Percentiles rank a stretch among this genome's conserved stretches.
These are phyloP conservation scores for Sebastes itinus DNA, from an alignment of 2,797 vertebrate species.

Conservation along the genomic window DNA sequence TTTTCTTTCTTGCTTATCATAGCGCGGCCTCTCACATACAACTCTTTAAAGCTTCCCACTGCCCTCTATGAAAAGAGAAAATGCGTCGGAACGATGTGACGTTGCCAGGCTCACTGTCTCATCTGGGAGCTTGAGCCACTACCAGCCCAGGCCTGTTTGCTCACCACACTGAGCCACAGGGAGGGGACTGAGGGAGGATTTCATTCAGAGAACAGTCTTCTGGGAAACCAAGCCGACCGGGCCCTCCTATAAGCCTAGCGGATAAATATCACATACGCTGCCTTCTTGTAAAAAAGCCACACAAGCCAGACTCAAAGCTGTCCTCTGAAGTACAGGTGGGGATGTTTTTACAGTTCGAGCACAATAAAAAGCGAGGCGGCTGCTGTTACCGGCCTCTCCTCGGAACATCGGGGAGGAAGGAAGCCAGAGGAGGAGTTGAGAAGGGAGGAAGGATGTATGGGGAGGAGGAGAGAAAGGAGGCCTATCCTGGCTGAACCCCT, in stretches of 20 bases:
- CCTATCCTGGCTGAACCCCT: constrained; percentile 30
- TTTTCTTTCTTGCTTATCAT: neutral
- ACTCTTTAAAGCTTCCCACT: neutral
- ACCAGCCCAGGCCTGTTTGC: constrained; percentile 55
- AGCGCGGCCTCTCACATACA: too few relatives aligned
- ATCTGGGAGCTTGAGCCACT: constrained; percentile 32
- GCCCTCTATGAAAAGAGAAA: neutral
- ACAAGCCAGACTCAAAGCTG: constrained; percentile 37
- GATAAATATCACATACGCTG: constrained; percentile 53
- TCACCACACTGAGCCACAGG: constrained; percentile 58
- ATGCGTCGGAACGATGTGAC: neutral
- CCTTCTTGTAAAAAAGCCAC: constrained; percentile 46
- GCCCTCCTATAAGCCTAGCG: constrained; percentile 37
- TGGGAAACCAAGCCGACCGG: constrained; percentile 54
- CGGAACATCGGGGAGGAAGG: constrained; percentile 39
- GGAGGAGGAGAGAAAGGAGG: constrained; percentile 23
- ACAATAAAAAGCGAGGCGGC: constrained; percentile 17
- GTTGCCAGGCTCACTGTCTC: constrained; percentile 5
- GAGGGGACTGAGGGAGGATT: constrained; percentile 49
- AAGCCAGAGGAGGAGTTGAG: constrained; percentile 44
- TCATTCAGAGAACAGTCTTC: constrained; percentile 54
- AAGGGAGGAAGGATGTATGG: constrained; percentile 32
- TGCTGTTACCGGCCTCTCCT: constrained; percentile 20
- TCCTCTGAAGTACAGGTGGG: constrained; percentile 22
- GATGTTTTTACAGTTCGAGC: constrained; percentile 35